A percentile compares a stretch with the other conserved stretches of the same genome.
These are phyloP conservation scores for Acanthochromis polyacanthus DNA, from an alignment of 2,113 vertebrate species.

Conservation along the genomic window DNA sequence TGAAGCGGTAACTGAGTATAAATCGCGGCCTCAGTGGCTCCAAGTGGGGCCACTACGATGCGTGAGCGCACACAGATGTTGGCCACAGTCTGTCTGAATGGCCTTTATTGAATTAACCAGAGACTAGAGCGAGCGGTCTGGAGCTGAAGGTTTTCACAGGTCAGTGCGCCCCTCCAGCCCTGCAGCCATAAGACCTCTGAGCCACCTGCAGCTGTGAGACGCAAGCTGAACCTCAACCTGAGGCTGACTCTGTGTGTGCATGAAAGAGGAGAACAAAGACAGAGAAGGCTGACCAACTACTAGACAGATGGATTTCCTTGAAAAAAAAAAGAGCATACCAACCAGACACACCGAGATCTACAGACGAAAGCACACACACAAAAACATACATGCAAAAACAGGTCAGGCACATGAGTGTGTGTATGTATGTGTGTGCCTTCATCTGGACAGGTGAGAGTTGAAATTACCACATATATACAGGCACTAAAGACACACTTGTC, in stretches of 20 bases:
- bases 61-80: slow-evolving; percentile 62
- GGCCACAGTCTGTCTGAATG: slow-evolving; percentile 48
- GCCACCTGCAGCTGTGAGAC: slow-evolving; percentile 67
- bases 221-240: slow-evolving; percentile 23
- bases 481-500: background rate
- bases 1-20: slow-evolving; percentile 35
- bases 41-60: slow-evolving; percentile 17
- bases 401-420: slow-evolving; percentile 31
- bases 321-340: background rate
- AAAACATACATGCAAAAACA: slow-evolving; percentile 11
- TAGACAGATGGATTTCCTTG: slow-evolving; percentile 56
- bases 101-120: slow-evolving; percentile 69
- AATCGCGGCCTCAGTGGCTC: slow-evolving; percentile 29
- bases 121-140: slow-evolving; percentile 51
- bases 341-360: slow-evolving; percentile 15
- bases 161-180: slow-evolving; percentile 66
- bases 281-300: slow-evolving; percentile 11
- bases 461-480: slow-evolving; percentile 24
- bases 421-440: slow-evolving; percentile 14
- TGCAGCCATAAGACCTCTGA: slow-evolving; percentile 59
- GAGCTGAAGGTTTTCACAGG: slow-evolving; percentile 70
- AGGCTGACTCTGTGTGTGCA: background rate
- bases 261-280: background rate
- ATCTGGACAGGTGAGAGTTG: slow-evolving; percentile 35
- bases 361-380: slow-evolving; percentile 3